Evolutionary conservation across 2,888 invertebrate species (phyloP).

Genomic region (Bhutanitis thaidina): DNA sequence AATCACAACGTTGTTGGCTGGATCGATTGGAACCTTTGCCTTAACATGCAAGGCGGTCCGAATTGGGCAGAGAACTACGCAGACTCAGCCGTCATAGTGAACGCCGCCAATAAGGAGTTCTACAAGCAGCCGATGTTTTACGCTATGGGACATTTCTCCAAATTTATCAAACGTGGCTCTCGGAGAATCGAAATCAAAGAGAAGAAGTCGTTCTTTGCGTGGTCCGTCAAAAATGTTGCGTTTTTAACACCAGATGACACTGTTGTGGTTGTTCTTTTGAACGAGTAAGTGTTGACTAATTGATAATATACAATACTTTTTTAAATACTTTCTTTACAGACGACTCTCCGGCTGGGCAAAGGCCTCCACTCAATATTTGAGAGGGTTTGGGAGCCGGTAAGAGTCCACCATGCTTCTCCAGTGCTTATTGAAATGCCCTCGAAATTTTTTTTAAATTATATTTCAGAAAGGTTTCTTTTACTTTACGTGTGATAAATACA

Average conservation of each 20-base stretch:
- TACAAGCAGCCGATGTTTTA: constrained; percentile 94
- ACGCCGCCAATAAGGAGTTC: constrained; percentile 80
- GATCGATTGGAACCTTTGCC: constrained; percentile 93
- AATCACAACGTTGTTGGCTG: constrained; percentile 87
- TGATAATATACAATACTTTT: too few relatives aligned
- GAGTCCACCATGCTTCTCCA: too few relatives aligned
- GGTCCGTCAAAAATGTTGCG: constrained; percentile 11
- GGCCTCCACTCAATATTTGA: too few relatives aligned
- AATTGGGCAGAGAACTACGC: constrained; percentile 86
- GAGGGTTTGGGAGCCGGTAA: too few relatives aligned
- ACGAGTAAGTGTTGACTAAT: constrained; percentile 18
- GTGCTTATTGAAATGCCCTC: too few relatives aligned
- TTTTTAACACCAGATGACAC: constrained; percentile 20
- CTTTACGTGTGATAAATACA: too few relatives aligned
- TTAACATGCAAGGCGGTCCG: constrained; percentile 87
- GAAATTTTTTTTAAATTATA: too few relatives aligned
- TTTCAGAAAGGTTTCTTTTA: too few relatives aligned
- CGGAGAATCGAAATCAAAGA: constrained; percentile 33
- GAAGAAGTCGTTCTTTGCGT: constrained; percentile 16
- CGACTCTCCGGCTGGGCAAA: too few relatives aligned
- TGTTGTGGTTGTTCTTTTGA: constrained; percentile 19
- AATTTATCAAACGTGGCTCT: constrained; percentile 82
- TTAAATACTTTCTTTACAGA: too few relatives aligned
- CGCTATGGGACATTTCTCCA: constrained; percentile 87
- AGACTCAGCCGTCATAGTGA: constrained; percentile 84